Evolutionary conservation across 2,888 invertebrate species (phyloP).

Genomic region (Macrostomum cliftonense): DNA sequence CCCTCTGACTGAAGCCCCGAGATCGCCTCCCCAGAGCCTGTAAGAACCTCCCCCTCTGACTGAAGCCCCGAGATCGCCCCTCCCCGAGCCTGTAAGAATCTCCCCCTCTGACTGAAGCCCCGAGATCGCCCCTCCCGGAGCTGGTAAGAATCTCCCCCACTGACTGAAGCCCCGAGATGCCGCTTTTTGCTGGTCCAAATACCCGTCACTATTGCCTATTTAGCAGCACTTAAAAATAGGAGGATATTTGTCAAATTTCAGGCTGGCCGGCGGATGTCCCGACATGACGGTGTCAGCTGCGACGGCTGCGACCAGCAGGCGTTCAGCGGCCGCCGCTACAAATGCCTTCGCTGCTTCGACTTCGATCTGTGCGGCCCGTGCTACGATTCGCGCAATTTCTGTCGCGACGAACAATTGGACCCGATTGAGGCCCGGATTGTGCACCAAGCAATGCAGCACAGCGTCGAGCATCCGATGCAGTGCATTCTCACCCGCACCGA

Average conservation of each 20-base stretch:
- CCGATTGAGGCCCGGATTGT: conserved; percentile 42
- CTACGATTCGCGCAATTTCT: conserved; percentile 47
- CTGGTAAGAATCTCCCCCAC: too few species aligned
- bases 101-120: too few species aligned
- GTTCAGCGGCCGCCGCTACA: conserved; percentile 88
- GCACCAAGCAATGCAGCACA: conserved; percentile 57
- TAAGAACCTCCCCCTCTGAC: too few species aligned
- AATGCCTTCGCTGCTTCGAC: conserved; percentile 95
- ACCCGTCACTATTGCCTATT: too few species aligned
- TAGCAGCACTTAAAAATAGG: too few species aligned
- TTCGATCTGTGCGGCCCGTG: conserved; percentile 93
- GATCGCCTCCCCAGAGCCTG: too few species aligned
- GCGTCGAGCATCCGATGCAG: conserved; percentile 93
- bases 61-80: too few species aligned
- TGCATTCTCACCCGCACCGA: conserved; percentile 89
- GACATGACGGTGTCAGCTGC: conserved; percentile 68
- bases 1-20: too few species aligned
- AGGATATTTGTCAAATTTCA: background rate
- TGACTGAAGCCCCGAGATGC: too few species aligned
- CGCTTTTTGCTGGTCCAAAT: too few species aligned
- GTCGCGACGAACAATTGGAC: background rate
- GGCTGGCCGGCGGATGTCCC: conserved; percentile 30
- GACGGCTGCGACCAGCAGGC: conserved; percentile 95
- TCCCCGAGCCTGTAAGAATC: too few species aligned
- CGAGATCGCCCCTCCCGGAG: too few species aligned